phyloP scores from a whole-genome alignment of 1,140 invertebrate species.

The Drosophila paulistorum region DNA sequence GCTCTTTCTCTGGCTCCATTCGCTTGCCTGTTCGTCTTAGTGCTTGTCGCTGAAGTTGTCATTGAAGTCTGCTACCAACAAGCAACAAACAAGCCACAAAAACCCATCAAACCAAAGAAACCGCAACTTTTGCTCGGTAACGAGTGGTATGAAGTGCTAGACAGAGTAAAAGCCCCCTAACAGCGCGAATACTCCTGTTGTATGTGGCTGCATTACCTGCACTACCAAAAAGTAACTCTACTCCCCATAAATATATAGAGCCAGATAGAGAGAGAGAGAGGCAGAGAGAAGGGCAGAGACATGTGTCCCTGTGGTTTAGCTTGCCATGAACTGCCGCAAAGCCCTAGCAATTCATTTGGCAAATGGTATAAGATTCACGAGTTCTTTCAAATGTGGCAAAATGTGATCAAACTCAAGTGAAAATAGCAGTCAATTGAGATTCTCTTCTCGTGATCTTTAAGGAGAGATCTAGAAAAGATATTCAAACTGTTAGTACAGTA shows the following conservation, averaged over 20 bases:
- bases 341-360: conserved; percentile 54
- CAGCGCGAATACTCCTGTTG: neutral
- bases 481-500: too few species aligned
- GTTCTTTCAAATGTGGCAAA: conserved; percentile 30
- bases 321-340: conserved; percentile 29
- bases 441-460: too few species aligned
- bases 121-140: conserved; percentile 35
- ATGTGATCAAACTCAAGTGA: neutral
- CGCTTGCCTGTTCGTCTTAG: neutral
- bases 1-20: neutral
- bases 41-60: neutral
- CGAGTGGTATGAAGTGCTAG: neutral
- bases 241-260: neutral
- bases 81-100: conserved; percentile 59
- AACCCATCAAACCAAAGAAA: conserved; percentile 54
- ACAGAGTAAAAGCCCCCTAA: too few species aligned
- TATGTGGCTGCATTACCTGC: conserved; percentile 25
- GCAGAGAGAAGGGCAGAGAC: too few species aligned
- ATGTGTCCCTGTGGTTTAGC: conserved; percentile 9
- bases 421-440: neutral
- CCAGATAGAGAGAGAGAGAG: too few species aligned
- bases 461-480: too few species aligned
- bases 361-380: conserved; percentile 44
- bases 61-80: conserved; percentile 23
- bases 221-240: conserved; percentile 30